Base-by-base conservation (phyloP, 2,113 vertebrate genomes). In the Charadrius vociferus region DNA sequence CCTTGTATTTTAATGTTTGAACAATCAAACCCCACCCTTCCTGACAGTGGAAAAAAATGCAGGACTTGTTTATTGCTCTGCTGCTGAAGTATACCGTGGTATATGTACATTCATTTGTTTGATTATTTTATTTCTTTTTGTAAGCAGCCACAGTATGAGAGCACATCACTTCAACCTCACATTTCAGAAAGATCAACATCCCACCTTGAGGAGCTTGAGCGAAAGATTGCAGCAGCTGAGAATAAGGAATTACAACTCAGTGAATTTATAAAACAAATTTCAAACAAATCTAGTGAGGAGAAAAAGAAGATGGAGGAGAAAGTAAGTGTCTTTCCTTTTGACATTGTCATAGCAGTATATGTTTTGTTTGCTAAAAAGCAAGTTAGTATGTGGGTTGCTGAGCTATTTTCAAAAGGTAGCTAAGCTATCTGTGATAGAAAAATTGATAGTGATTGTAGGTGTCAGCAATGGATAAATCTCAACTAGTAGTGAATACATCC, bases 251-350 rank as follows among this genome's bases (percentile, higher is more conserved):
- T 98, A 39, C 99, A 99, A 15, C 97, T 99, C 88, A 99, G 97
- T 79, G 99, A 99, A 85, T 98, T 98, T 79, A 98, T 99, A 93
- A 99, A 99, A 90, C 99, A 99, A 83, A 98, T 98, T 95, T 96
- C 98, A 72, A 98, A 98, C 66, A 99, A 99, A 95, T 99, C 99
- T 56, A 98, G 95, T 30, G 99, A 99, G 71, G 99, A 99, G 88
- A 98, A 99, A 81, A 99, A 98, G 95, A 99, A 99, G 96, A 98
- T 99, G 97, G 99, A 99, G 81, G 99, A 99, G 87, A 99, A 99
- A 98, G 99, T 99, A 96, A 86, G 96, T 94, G 50, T 65, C 36
- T 90, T 75, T 85, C 23, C 19, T 95, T 90, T 58, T 90, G 88
- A 74, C n/a, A 19, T 47, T 72, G 24, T 72, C 86, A 11, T 3